phyloP scores from a whole-genome alignment of 2,113 vertebrate genomes.

The Eira barbara region DNA sequence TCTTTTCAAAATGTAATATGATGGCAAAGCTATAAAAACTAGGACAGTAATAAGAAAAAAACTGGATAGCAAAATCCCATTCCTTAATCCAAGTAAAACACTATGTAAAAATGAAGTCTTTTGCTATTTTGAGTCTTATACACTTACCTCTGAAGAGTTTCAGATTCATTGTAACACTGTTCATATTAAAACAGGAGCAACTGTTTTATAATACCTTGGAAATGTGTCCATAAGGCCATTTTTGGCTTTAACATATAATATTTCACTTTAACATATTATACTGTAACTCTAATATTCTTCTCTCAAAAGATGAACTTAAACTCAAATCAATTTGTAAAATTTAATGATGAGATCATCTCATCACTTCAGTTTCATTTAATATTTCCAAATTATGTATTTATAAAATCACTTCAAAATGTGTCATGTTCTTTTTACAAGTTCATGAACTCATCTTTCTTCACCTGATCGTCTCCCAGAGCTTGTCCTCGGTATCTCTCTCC shows the following conservation, averaged over 20 bases:
- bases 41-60: background rate
- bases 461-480: background rate
- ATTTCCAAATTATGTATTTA: constrained; percentile 34
- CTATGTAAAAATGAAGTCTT: background rate
- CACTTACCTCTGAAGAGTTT: constrained; percentile 19
- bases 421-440: background rate
- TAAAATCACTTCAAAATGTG: constrained; percentile 23
- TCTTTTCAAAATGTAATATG: background rate
- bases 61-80: background rate
- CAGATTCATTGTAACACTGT: background rate
- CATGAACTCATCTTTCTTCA: background rate
- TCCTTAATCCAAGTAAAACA: background rate
- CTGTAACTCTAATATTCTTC: background rate
- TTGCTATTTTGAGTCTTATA: background rate
- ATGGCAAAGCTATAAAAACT: background rate
- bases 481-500: background rate
- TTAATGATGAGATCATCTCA: constrained; percentile 46
- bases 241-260: constrained; percentile 35
- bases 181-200: constrained; percentile 33
- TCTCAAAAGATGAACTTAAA: constrained; percentile 7
- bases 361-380: constrained; percentile 30
- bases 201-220: constrained; percentile 27
- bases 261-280: constrained; percentile 32
- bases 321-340: constrained; percentile 43
- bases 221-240: background rate